Conservation (phyloP, 2,888 invertebrate species). For the Arctia plantaginis region DNA sequence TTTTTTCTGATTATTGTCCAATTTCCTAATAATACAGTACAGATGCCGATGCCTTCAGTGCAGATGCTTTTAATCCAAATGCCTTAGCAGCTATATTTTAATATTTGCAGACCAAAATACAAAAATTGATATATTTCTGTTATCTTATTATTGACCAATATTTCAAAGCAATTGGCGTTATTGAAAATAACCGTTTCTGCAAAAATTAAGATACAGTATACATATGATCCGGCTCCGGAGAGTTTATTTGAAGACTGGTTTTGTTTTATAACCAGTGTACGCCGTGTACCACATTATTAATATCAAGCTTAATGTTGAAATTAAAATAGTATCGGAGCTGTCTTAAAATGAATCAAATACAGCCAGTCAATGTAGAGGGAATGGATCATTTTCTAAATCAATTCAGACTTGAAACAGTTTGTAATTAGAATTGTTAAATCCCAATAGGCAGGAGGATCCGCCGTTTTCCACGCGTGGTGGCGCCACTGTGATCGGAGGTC, state of each 20-base stretch:
- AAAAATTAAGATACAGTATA: conserved; percentile 16
- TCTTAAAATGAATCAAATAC: neutral
- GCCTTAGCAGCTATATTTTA: conserved; percentile 24
- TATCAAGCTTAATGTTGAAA: neutral
- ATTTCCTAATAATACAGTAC: neutral
- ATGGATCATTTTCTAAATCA: neutral
- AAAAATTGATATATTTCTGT: neutral
- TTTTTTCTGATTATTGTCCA: neutral
- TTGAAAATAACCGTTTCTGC: neutral
- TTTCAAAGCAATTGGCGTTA: conserved; percentile 40
- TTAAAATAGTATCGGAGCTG: conserved; percentile 8
- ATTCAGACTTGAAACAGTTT: neutral
- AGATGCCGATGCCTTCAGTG: too few relatives aligned
- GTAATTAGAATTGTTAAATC: neutral
- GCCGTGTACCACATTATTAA: neutral
- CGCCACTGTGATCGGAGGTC: conserved; percentile 8
- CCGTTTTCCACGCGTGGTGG: conserved; percentile 2
- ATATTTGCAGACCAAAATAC: conserved; percentile 19
- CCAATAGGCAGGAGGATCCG: neutral
- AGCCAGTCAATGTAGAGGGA: neutral
- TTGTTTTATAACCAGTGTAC: too few relatives aligned
- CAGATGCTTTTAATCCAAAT: conserved; percentile 21
- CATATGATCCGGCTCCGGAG: neutral
- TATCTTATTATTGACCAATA: neutral
- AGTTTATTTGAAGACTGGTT: neutral